Evolutionary conservation across 1,140 invertebrate species (phyloP).

Genomic region (Drosophila aff.): DNA sequence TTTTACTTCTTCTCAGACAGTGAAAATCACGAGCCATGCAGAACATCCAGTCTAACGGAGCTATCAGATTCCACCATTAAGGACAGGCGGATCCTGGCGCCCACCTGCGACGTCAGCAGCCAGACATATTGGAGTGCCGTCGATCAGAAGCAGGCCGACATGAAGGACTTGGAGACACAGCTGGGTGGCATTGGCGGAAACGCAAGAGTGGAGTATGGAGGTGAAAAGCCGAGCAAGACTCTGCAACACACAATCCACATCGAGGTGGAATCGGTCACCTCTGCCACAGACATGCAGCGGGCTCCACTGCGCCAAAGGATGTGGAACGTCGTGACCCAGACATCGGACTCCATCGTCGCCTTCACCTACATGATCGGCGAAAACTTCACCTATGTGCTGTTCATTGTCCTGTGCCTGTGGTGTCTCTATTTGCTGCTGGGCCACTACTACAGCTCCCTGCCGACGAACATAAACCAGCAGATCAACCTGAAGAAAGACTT

Average conservation of each 20-base stretch:
- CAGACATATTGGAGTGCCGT: slow-evolving; percentile 45
- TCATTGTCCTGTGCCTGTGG: slow-evolving; percentile 64
- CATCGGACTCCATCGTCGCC: slow-evolving; percentile 23
- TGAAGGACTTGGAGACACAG: slow-evolving; percentile 2
- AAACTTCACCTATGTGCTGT: slow-evolving; percentile 64
- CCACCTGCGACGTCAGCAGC: slow-evolving; percentile 40
- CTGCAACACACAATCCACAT: slow-evolving; percentile 62
- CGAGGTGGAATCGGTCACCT: slow-evolving; percentile 62
- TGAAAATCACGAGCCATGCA: slow-evolving; percentile 6
- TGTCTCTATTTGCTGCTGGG: slow-evolving; percentile 61
- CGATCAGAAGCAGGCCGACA: slow-evolving; percentile 1
- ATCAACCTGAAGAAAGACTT: slow-evolving; percentile 12
- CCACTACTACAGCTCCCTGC: slow-evolving; percentile 58
- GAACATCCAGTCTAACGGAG: slow-evolving; percentile 33
- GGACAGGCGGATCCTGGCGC: neutral
- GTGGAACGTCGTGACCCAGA: slow-evolving; percentile 41
- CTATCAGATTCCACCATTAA: slow-evolving; percentile 42
- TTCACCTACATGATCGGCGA: slow-evolving; percentile 63
- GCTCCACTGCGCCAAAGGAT: slow-evolving; percentile 51
- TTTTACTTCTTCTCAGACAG: slow-evolving; percentile 10
- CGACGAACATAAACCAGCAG: slow-evolving; percentile 27
- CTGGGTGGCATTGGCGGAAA: neutral
- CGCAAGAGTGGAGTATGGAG: neutral
- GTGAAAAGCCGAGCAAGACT: slow-evolving; percentile 17
- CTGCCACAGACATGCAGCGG: slow-evolving; percentile 47